Base-by-base conservation (phyloP, 2,888 invertebrate genomes). In the Frankliniella intonsa region DNA sequence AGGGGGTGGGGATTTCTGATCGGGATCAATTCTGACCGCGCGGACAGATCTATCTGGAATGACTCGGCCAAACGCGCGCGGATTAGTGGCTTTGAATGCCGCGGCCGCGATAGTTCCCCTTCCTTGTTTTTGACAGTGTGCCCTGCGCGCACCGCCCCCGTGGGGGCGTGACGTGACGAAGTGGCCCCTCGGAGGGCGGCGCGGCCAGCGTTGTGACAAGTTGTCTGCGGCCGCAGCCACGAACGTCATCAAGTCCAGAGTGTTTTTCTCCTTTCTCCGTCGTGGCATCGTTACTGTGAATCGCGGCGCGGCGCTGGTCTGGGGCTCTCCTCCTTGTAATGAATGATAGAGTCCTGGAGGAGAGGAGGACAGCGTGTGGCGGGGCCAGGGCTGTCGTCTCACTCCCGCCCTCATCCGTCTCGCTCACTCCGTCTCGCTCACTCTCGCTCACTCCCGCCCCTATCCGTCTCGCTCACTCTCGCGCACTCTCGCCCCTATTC, bases 361-460 rank as follows among this genome's bases (percentile, higher is more conserved):
- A 38, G 38, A 38, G 38, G 38, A 38, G 38, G 38, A n/a, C n/a
- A n/a, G n/a, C n/a, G n/a, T n/a, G 38, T 38, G 38, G 38, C 2
- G 38, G 38, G 5, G 2, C 38, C 38, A 2, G 38, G 38, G 5
- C 38, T 38, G 3, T 38, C 5, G 38, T 38, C 38, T 5, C 38
- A 38, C 38, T 38, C 38, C 2, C 38, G 14, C 12, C 62, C 69
- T 76, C 22, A 76, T 76, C 25, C 25, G 25, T 76, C 69, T 76
- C 69, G 22, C 69, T 76, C 69, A 12, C 69, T 76, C 69, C 22
- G 22, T 69, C 69, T 69, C 69, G n/a, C 69, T 69, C 69, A 22
- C 69, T 69, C 69, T 69, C 69, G n/a, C 69, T 76, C 69, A n/a
- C 69, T 69, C 69, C n/a, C 69, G 19, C 69, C 22, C 69, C n/a